Evolutionary conservation across 1,140 invertebrate genomes (phyloP), one percentile per base, ranked within the genome.

Genomic region (Pomphorhynchus laevis): DNA sequence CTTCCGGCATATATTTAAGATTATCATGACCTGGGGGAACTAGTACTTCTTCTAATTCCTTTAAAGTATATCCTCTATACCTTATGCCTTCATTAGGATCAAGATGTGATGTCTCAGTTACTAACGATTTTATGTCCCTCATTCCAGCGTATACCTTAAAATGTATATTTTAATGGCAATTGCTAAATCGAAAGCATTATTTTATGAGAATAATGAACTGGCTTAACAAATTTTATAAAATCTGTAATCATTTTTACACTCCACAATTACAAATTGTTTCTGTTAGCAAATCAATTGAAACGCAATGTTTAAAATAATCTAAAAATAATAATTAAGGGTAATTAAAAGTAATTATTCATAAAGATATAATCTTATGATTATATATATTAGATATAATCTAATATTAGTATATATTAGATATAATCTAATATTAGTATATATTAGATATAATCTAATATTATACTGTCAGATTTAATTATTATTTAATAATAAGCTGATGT

Each of bases 51-150:
- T 82, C 76, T 54, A 76, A 86, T 53, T 91, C 77, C 8, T 79
- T 79, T 51, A 91, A 89, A 34, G 74, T 77, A 47, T 75, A 70
- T 18, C 79, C 79, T 45, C 82, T 70, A 67, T 89, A 91, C 38
- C 76, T 63, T 53, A 91, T 91, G 44, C 79, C 79, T 56, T 89
- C 77, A 45, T 91, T 75, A 5, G 82, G 65, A 52, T 89, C 80
- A 42, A 91, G 60, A 17, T 86, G 74, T 11, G 79, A 89, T 1
- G 80, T 84, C 58, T 91, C 82, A 53, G 72, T 79, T 0, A 91
- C 74, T 27, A 91, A 59, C 45, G 74, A 77, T 53, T 74, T 76
- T 55, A 91, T 86, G 17, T 77, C 77, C 51, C 80, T 64, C 82
- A 91, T 91, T 41, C 82, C 82, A 50, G 82, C 80, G 59, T 91